Percentiles rank a stretch among this genome's conserved stretches.
These are phyloP conservation scores for Fundulus diaphanus DNA, from an alignment of 2,797 vertebrate species.

Conservation along the genomic window DNA sequence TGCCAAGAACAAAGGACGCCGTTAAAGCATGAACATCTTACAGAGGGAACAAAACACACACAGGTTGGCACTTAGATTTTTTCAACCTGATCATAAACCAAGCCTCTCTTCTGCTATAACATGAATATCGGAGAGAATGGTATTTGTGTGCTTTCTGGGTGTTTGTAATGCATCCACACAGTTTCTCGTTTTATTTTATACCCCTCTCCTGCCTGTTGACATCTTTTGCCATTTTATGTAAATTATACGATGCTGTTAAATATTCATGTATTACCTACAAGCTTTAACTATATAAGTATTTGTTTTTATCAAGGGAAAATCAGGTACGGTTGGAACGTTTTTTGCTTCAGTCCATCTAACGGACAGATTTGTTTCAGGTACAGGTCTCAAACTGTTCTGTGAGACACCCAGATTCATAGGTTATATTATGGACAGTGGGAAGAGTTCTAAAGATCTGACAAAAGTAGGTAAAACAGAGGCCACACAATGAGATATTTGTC, in stretches of 20 bases:
- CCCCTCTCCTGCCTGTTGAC: background rate
- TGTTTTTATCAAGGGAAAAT: background rate
- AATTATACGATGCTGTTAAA: conserved; percentile 29
- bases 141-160: background rate
- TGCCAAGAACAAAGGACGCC: background rate
- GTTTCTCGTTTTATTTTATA: conserved; percentile 12
- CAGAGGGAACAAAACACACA: background rate
- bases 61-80: background rate
- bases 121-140: background rate
- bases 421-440: background rate
- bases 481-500: background rate
- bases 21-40: background rate
- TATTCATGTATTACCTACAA: conserved; percentile 31
- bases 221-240: conserved; percentile 18
- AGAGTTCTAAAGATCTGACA: background rate
- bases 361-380: background rate
- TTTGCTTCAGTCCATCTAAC: background rate
- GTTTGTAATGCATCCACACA: background rate
- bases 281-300: conserved; percentile 1
- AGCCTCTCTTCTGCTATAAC: background rate
- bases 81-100: background rate
- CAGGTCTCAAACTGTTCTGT: too few relatives aligned
- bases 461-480: background rate
- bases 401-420: background rate
- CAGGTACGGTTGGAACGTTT: too few relatives aligned